These are phyloP conservation scores for Panthera tigris DNA, from an alignment of 2,113 vertebrate genomes.

Conservation along the genomic window DNA sequence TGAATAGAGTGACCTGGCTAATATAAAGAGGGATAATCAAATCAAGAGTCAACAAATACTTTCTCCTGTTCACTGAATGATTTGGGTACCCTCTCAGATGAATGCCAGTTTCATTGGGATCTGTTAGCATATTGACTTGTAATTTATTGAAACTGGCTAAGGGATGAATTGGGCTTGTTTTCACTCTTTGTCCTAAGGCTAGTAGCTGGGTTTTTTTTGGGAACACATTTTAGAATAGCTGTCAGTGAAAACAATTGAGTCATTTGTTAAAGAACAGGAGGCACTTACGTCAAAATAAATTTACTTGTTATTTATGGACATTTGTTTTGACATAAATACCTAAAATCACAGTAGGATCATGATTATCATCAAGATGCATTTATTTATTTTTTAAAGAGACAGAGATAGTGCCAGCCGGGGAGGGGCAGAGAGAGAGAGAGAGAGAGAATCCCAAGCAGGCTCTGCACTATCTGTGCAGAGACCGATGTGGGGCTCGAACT, in stretches of 20 bases:
- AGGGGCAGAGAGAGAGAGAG: no score
- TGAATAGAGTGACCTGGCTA: neutral
- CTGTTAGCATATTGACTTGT: neutral
- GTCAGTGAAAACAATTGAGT: neutral
- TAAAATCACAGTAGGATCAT: neutral
- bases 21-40: neutral
- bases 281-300: neutral
- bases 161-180: neutral
- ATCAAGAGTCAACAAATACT: neutral
- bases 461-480: no score
- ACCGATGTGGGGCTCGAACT: no score
- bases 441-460: no score
- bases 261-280: neutral
- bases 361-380: neutral
- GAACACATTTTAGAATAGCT: neutral
- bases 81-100: neutral
- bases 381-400: neutral
- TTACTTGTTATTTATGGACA: neutral
- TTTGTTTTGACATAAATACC: slow-evolving; percentile 3
- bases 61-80: neutral
- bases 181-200: neutral
- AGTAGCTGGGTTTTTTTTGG: neutral
- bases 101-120: neutral
- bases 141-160: neutral
- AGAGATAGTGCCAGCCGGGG: no score